Evolutionary conservation across 2,888 invertebrate genomes (phyloP), one percentile per base, ranked within the genome.

Genomic region (Aethes cnicana): DNA sequence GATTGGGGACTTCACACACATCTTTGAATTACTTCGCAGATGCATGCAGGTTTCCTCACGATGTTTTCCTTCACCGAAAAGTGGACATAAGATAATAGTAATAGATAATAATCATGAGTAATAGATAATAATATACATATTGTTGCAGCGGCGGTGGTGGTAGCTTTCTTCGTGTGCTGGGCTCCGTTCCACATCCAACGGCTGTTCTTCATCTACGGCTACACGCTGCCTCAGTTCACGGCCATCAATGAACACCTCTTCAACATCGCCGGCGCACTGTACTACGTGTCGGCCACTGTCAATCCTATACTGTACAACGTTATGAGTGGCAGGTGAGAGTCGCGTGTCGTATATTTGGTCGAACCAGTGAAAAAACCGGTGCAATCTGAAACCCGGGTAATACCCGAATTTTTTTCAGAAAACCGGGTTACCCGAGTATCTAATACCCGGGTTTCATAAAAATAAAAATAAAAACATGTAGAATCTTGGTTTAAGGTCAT

Each of bases 111-210:
- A n/a, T n/a, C n/a, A n/a, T n/a, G 28, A 18, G 25, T 16, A 39
- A 11, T 36, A n/a, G 16, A 9, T 49, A 32, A 42, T 9, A 52
- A 21, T 37, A 28, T 12, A 35, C 12, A 54, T 60, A 59, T 54
- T 62, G 48, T 28, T 41, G 90, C 91, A 98, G 98, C 95, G 65
- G 96, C 96, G 2, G 98, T 98, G n/a, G 98, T 98, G 37, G 92
- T 97, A 21, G 95, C 96, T 20, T 98, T 98, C 90, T 98, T 98
- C 87, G 88, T 97, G 1, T 97, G 97, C 81, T 98, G 98, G 98
- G 96, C 96, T 0, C 98, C 98, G 4, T 98, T 98, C 85, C 98
- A 98, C 84, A 92, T 95, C 5, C 98, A 98, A 81, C 91, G 98
- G 12, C 87, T 98, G 26, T 92, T 97, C 75, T 95, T 93, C 74